Percentiles rank a stretch among this genome's conserved stretches.
phyloP scores from a whole-genome alignment of 1,140 invertebrate species.

The Cyphomyrmex costatus region DNA sequence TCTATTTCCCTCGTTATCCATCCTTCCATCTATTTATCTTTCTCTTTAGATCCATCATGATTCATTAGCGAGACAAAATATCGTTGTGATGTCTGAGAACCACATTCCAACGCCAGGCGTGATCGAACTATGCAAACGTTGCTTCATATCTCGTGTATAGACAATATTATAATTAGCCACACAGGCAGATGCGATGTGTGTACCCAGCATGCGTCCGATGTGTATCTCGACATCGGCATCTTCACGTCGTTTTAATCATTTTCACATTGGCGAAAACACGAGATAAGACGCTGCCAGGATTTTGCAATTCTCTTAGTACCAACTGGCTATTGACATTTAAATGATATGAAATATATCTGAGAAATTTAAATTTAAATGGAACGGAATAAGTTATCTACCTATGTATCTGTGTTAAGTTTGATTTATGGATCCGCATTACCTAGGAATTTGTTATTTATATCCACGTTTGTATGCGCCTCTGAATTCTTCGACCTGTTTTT shows the following conservation, averaged over 20 bases:
- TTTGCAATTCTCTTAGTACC: background rate
- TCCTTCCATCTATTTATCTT: background rate
- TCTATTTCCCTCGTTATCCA: background rate
- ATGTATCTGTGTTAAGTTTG: background rate
- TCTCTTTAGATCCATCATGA: slow-evolving; percentile 8
- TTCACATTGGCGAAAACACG: background rate
- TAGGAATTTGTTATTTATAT: background rate
- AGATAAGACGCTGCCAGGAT: background rate
- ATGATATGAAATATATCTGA: background rate
- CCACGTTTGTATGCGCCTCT: background rate
- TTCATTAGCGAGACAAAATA: slow-evolving; percentile 46
- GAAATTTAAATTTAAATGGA: slow-evolving; percentile 27
- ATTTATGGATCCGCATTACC: slow-evolving; percentile 3
- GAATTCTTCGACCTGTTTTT: slow-evolving; percentile 1
- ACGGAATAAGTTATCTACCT: background rate
- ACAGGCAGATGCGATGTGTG: background rate
- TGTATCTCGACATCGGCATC: slow-evolving; percentile 23
- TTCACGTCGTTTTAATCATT: background rate
- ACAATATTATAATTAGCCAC: slow-evolving; percentile 46
- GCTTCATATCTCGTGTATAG: slow-evolving; percentile 7
- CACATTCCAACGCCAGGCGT: background rate
- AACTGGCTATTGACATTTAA: slow-evolving; percentile 1
- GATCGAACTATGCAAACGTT: slow-evolving; percentile 19
- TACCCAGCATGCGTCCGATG: background rate
- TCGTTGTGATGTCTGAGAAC: background rate